These are phyloP conservation scores for Astropecten irregularis DNA, from an alignment of 53 echinoderm and acorn worm genomes.

Conservation along the genomic window DNA sequence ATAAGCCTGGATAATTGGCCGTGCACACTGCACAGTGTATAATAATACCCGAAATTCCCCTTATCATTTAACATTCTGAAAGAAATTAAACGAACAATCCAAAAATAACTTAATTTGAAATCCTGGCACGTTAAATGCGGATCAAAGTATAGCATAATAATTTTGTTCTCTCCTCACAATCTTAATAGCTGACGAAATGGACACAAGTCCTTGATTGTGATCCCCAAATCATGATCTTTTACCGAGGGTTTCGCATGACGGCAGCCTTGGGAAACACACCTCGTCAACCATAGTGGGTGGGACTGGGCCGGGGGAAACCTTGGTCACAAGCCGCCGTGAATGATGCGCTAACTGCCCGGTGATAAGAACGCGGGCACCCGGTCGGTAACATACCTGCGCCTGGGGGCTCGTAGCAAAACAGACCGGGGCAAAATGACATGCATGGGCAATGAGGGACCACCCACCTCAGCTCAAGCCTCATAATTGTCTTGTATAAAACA, in stretches of 20 bases:
- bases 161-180: too few relatives aligned
- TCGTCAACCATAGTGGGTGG: neutral
- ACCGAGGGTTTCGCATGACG: slow-evolving; percentile 18
- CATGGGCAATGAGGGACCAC: slow-evolving; percentile 4
- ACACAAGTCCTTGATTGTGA: neutral
- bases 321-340: neutral
- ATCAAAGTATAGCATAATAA: too few relatives aligned
- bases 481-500: too few relatives aligned
- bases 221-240: neutral
- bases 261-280: slow-evolving; percentile 38
- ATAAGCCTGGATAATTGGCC: too few relatives aligned
- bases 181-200: neutral
- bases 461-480: neutral
- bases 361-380: neutral
- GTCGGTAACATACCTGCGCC: slow-evolving; percentile 1
- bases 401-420: neutral
- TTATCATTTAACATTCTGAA: too few relatives aligned
- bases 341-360: neutral
- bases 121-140: too few relatives aligned
- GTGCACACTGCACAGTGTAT: too few relatives aligned
- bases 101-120: too few relatives aligned
- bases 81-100: too few relatives aligned
- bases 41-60: too few relatives aligned
- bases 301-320: too few relatives aligned
- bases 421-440: neutral